Evolutionary conservation across 2,888 invertebrate species (phyloP).

Genomic region (Leptinotarsa peninsularis): DNA sequence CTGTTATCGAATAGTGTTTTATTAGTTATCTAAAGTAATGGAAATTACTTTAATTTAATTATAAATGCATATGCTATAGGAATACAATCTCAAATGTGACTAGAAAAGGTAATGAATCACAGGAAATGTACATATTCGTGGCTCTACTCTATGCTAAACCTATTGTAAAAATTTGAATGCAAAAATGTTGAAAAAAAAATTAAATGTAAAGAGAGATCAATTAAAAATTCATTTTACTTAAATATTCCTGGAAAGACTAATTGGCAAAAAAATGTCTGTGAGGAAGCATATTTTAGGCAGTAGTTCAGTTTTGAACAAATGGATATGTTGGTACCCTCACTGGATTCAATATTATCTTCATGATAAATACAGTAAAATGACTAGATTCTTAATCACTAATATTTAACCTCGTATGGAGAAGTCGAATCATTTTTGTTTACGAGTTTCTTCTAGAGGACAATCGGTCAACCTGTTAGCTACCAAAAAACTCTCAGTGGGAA

Average conservation of each 20-base stretch:
- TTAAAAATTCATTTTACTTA: too few relatives aligned
- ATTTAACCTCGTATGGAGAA: background rate
- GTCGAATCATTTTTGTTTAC: constrained; percentile 3
- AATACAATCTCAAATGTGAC: background rate
- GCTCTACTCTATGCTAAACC: too few relatives aligned
- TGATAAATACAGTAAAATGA: background rate
- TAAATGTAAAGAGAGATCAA: too few relatives aligned
- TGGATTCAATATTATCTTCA: too few relatives aligned
- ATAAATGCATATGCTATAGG: background rate
- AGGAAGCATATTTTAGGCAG: background rate
- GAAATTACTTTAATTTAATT: background rate
- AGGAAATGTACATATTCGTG: too few relatives aligned
- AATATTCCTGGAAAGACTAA: too few relatives aligned
- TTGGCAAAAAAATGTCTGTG: too few relatives aligned
- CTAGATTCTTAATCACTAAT: constrained; percentile 13
- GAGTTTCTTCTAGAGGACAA: background rate
- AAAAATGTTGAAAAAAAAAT: too few relatives aligned
- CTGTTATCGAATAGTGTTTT: background rate
- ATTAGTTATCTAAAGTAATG: background rate
- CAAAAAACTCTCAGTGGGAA: constrained; percentile 84
- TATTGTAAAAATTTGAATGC: too few relatives aligned
- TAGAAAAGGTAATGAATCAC: background rate
- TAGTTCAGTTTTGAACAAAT: background rate
- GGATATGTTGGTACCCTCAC: background rate
- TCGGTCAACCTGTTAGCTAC: constrained; percentile 67